A percentile compares a stretch with the other conserved stretches of the same genome.
Conservation (phyloP, 2,113 vertebrate species). For the Amblyopsis rosae region DNA sequence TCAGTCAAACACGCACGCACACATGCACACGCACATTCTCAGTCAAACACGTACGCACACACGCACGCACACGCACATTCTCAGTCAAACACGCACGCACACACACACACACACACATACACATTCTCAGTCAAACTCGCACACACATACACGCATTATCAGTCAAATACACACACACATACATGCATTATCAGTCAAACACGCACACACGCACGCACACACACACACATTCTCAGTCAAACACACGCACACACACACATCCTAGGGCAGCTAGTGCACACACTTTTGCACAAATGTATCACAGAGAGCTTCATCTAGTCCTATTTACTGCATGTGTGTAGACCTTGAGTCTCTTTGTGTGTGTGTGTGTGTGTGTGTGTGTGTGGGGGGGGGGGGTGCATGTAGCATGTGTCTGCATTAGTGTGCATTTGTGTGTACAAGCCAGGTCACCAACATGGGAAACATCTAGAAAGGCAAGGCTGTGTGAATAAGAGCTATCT, state of each 20-base stretch:
- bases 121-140: no score
- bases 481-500: slow-evolving; percentile 45
- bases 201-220: not conserved
- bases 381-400: not conserved
- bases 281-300: not conserved
- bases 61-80: not conserved
- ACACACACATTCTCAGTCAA: no score
- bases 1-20: not conserved
- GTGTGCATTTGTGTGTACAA: slow-evolving; percentile 37
- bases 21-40: no score
- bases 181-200: not conserved
- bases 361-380: not conserved
- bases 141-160: not conserved
- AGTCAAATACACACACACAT: no score
- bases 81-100: no score
- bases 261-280: not conserved
- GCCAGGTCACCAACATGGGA: slow-evolving; percentile 53
- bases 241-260: not conserved
- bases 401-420: not conserved
- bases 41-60: not conserved
- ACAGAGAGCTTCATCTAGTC: not conserved
- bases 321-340: not conserved
- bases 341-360: not conserved
- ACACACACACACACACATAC: not conserved
- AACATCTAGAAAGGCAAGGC: slow-evolving; percentile 28